Evolutionary conservation across 92 coral and sea anemone genomes (phyloP).

Genomic region (Heteractis magnifica): DNA sequence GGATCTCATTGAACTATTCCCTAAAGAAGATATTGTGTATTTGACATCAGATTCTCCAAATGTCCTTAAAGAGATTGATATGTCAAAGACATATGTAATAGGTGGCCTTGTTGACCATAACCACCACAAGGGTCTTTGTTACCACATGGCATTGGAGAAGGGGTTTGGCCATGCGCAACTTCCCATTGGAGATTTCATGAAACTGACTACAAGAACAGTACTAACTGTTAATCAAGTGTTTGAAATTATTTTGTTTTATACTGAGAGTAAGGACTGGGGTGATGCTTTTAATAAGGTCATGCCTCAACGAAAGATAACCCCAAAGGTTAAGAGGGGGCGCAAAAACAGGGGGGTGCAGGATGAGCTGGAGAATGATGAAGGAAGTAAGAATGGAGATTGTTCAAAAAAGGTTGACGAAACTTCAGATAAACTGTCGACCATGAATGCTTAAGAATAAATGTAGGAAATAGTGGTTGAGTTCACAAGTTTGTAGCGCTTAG

Average conservation of each 20-base stretch:
- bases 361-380: constrained; percentile 4
- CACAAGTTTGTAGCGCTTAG: too few species aligned
- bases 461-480: too few species aligned
- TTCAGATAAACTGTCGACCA: background rate
- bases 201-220: constrained; percentile 77
- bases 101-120: constrained; percentile 98
- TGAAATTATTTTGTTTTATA: constrained; percentile 77
- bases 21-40: constrained; percentile 76
- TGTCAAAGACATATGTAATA: constrained; percentile 83
- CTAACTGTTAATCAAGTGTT: constrained; percentile 91
- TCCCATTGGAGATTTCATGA: constrained; percentile 79
- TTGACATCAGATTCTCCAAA: constrained; percentile 90
- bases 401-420: background rate
- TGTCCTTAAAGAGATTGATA: constrained; percentile 70
- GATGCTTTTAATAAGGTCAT: constrained; percentile 73
- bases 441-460: too few species aligned
- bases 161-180: constrained; percentile 84
- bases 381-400: background rate
- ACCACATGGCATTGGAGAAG: constrained; percentile 63
- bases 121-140: constrained; percentile 90
- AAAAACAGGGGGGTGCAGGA: constrained; percentile 10
- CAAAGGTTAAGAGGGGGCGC: constrained; percentile 23
- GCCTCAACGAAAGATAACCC: constrained; percentile 75
- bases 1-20: constrained; percentile 57
- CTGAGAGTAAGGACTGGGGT: constrained; percentile 88